Percentiles rank a stretch among this genome's conserved stretches.
phyloP scores from a whole-genome alignment of 2,113 vertebrate species.

The Melanotaenia duboulayi region DNA sequence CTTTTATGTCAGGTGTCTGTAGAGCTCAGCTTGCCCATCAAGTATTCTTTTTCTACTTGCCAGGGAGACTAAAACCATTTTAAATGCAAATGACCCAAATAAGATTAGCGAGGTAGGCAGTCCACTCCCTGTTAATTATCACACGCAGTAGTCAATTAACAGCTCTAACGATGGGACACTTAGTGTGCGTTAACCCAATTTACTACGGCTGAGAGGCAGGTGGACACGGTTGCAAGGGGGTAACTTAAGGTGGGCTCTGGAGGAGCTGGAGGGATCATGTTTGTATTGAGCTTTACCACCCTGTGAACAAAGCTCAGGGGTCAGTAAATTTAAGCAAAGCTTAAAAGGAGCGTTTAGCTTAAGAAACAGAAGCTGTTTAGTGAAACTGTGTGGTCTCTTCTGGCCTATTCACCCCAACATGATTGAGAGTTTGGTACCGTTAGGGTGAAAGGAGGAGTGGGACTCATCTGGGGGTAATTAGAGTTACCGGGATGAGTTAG shows the following conservation, averaged over 20 bases:
- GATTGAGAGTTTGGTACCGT: constrained; percentile 33
- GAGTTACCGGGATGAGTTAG: constrained; percentile 55
- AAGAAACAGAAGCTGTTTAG: constrained; percentile 6
- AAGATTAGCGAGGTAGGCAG: constrained; percentile 81
- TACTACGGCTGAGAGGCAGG: constrained; percentile 59
- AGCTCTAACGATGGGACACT: constrained; percentile 81
- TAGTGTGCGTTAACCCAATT: constrained; percentile 82
- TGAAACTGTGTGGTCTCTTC: background rate
- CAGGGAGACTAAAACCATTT: constrained; percentile 78
- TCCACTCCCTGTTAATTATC: constrained; percentile 82
- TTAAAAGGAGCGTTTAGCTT: constrained; percentile 10
- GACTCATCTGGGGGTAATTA: constrained; percentile 70
- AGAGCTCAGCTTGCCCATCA: constrained; percentile 39
- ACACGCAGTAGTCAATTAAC: constrained; percentile 80
- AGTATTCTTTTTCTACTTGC: constrained; percentile 29
- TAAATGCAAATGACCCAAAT: constrained; percentile 85
- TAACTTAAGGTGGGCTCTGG: constrained; percentile 55
- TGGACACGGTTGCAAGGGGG: constrained; percentile 60
- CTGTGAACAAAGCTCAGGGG: constrained; percentile 20
- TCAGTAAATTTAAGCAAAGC: background rate
- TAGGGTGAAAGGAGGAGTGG: constrained; percentile 35
- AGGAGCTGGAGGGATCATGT: background rate
- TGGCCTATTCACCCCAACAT: background rate
- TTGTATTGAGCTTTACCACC: constrained; percentile 22
- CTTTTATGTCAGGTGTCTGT: constrained; percentile 34